Evolutionary conservation across 2,113 vertebrate species (phyloP).

Genomic region (Mormyrus iriodes): DNA sequence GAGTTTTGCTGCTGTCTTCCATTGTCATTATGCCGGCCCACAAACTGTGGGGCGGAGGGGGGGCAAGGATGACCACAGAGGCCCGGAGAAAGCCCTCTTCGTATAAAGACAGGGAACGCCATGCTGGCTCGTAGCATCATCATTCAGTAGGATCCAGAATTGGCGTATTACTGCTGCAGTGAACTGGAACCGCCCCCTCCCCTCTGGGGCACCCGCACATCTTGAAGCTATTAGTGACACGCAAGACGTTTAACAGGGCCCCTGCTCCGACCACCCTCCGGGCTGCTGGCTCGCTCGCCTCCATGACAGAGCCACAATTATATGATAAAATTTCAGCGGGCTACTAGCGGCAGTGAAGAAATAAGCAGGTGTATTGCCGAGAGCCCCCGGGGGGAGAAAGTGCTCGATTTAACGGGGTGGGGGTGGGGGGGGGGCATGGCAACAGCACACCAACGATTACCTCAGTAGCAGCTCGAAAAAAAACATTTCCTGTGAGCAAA

Average conservation of each 20-base stretch:
- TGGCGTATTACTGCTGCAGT: background rate
- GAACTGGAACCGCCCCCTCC: background rate
- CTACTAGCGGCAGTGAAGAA: constrained; percentile 25
- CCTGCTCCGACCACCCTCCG: background rate
- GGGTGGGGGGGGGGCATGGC: background rate
- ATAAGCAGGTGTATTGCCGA: constrained; percentile 26
- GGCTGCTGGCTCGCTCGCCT: background rate
- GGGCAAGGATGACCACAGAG: background rate
- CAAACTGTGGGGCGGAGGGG: background rate
- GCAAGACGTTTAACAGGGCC: background rate
- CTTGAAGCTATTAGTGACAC: constrained; percentile 49
- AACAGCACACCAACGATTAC: background rate
- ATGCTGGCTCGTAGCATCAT: background rate
- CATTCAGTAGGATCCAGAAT: background rate
- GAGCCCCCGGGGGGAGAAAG: background rate
- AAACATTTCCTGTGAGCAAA: background rate
- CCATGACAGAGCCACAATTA: constrained; percentile 18
- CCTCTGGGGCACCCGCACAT: constrained; percentile 40
- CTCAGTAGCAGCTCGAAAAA: background rate
- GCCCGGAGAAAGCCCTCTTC: constrained; percentile 27
- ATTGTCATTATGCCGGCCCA: background rate
- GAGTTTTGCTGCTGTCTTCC: background rate
- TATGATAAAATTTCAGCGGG: constrained; percentile 22
- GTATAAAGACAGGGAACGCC: background rate
- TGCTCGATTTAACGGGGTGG: constrained; percentile 21